Evolutionary conservation across 2,888 invertebrate species (phyloP).

Genomic region (Drosophila infuscata): DNA sequence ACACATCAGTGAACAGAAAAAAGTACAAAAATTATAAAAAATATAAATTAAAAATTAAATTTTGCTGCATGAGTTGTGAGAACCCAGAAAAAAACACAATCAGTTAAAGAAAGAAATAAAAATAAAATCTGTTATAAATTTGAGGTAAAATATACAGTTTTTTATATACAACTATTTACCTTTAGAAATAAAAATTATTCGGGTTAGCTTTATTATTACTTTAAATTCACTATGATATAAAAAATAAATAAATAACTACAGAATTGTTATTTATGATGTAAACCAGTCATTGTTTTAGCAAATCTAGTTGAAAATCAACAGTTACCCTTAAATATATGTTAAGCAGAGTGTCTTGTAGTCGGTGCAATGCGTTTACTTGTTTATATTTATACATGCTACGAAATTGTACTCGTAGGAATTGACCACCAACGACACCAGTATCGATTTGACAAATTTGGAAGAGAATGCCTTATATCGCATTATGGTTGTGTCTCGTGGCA

Average conservation of each 20-base stretch:
- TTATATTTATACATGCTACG: conserved; percentile 15
- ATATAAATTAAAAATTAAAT: neutral
- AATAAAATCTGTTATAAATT: neutral
- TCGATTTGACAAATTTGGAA: conserved; percentile 88
- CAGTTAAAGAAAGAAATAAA: neutral
- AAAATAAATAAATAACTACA: neutral
- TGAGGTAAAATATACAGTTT: too few relatives aligned
- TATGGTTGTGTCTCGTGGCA: conserved; percentile 92
- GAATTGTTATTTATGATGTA: neutral
- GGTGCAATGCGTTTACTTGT: neutral
- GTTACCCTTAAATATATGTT: neutral
- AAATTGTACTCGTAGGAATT: conserved; percentile 87
- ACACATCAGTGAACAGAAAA: neutral
- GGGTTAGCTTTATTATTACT: neutral
- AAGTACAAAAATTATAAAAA: neutral
- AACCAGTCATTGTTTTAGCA: neutral
- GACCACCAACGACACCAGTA: conserved; percentile 88
- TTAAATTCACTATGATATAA: neutral
- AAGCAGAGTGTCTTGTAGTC: neutral
- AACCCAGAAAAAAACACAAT: neutral
- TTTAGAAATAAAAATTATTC: neutral
- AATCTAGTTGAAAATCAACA: neutral
- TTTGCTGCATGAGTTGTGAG: neutral
- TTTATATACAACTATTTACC: too few relatives aligned
- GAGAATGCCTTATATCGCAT: conserved; percentile 91